A percentile compares a stretch with the other conserved stretches of the same genome.
Conservation (phyloP, 2,797 vertebrate species). For the Lithobates sylvaticus region DNA sequence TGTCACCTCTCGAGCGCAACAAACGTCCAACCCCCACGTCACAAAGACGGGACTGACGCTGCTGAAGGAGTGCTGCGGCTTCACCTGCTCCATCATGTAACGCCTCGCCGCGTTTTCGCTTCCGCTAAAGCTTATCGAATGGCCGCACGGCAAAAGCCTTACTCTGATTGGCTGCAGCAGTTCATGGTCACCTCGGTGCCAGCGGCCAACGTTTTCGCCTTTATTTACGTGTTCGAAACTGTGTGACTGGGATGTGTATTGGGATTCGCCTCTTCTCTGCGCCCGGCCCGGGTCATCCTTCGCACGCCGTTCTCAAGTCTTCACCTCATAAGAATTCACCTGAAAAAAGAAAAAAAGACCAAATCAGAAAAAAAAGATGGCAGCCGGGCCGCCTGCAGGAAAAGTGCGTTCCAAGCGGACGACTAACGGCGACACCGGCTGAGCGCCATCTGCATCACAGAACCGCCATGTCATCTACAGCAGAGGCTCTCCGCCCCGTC, state of each 20-base stretch:
- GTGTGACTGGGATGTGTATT: not conserved
- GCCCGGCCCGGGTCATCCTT: not conserved
- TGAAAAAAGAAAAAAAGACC: too few species aligned
- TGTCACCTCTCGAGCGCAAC: constrained; percentile 76
- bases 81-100: constrained; percentile 89
- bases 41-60: constrained; percentile 83
- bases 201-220: not conserved
- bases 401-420: not conserved
- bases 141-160: not conserved
- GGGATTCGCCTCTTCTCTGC: not conserved
- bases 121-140: not conserved
- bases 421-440: not conserved
- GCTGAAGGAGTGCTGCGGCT: constrained; percentile 88
- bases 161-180: not conserved
- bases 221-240: constrained; percentile 4
- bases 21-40: constrained; percentile 76
- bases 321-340: not conserved
- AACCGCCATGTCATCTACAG: too few species aligned
- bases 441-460: too few species aligned
- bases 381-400: too few species aligned
- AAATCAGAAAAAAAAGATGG: too few species aligned
- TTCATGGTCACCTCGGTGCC: not conserved
- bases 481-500: too few species aligned
- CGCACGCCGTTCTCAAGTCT: too few species aligned
- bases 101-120: not conserved